Base-by-base conservation (phyloP, 2,888 invertebrate species). In the Chrysomela aeneicollis region DNA sequence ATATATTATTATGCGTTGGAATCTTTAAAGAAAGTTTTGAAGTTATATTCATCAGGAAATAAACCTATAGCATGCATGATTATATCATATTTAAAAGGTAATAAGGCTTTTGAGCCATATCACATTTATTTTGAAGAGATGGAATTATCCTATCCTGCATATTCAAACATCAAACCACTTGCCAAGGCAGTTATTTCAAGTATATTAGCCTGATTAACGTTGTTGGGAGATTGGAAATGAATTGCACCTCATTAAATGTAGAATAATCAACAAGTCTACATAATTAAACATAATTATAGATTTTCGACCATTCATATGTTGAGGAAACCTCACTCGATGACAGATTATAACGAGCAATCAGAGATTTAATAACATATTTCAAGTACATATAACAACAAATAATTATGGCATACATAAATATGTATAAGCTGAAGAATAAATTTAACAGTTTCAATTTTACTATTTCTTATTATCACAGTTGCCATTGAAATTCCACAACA, bases 321-420 rank as follows among this genome's bases (percentile, higher is more conserved):
- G 6, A 42, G 42, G n/a, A 15, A 42, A 15, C 42, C 42, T 42
- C 42, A 61, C 35, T 35, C 47, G 64, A 53, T 52, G 64, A 64
- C 64, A 64, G 64, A 52, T 64, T 51, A 61, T 61, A 64, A 50
- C 61, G 30, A 57, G 52, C 58, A 64, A 64, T 64, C 61, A 64
- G 60, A 12, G 42, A 21, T 57, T 10, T 57, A 57, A 57, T 57
- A 57, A 57, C 30, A 57, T 57, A 57, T 57, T 42, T 42, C 15
- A 42, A 46, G 49, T 46, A 46, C 21, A 64, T 46, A 46, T 32
- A 64, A 37, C 57, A 46, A 61, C 61, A 58, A 61, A 61, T 64
- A 64, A 64, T 64, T 64, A 61, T 46, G n/a, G 22, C 17, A 15
- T 47, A 12, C 51, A 61, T 58, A 58, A 64, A 64, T 64, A 64